Evolutionary conservation across 2,888 invertebrate species (phyloP).

Genomic region (Xestia ashworthii): DNA sequence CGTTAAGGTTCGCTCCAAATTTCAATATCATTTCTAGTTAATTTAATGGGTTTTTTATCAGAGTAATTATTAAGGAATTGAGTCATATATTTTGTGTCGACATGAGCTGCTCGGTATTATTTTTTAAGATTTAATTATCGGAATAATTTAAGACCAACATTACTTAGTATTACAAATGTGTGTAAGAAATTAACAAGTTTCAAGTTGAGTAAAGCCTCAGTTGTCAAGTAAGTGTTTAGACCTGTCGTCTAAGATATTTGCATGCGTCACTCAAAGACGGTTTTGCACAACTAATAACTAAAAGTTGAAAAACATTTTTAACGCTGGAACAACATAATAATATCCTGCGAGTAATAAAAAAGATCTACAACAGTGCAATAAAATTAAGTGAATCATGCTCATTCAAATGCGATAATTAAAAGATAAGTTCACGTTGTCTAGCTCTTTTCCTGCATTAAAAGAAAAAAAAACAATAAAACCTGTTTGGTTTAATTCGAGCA

Average conservation of each 20-base stretch:
- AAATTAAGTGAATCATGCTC: constrained; percentile 41
- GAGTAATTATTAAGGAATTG: constrained; percentile 50
- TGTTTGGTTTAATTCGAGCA: constrained; percentile 3
- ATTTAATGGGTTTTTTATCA: constrained; percentile 55
- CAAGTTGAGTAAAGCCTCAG: constrained; percentile 10
- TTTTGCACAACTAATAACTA: constrained; percentile 59
- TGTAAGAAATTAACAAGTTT: neutral
- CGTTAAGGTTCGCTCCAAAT: constrained; percentile 61
- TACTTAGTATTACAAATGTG: constrained; percentile 23
- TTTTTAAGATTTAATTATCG: constrained; percentile 15
- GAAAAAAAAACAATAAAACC: constrained; percentile 4
- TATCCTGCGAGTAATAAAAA: constrained; percentile 39
- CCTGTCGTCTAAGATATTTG: constrained; percentile 28
- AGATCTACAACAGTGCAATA: constrained; percentile 20
- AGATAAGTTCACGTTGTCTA: constrained; percentile 20
- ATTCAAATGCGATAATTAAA: constrained; percentile 32
- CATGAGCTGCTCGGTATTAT: constrained; percentile 14
- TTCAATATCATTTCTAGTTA: constrained; percentile 54
- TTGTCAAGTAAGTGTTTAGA: constrained; percentile 28
- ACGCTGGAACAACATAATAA: constrained; percentile 21
- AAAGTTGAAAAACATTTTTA: constrained; percentile 55
- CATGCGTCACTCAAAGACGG: constrained; percentile 45
- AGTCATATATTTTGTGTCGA: constrained; percentile 47
- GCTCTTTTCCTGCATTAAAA: constrained; percentile 29
- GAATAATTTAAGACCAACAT: constrained; percentile 33